Evolutionary conservation across 2,797 vertebrate genomes (phyloP).

Genomic region (Microctenopoma steveboyesi): DNA sequence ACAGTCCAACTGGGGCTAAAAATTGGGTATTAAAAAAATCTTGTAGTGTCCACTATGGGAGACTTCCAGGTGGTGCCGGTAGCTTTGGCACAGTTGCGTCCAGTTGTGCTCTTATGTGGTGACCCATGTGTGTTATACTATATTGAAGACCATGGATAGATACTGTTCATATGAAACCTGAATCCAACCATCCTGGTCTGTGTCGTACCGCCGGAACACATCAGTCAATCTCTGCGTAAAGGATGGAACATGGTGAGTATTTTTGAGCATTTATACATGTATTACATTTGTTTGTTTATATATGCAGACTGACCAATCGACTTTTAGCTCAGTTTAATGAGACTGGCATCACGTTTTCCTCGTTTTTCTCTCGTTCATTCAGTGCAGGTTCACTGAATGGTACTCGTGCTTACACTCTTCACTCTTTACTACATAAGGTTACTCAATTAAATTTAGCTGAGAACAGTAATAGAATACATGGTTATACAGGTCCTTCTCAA

Average conservation of each 20-base stretch:
- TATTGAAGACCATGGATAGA: slow-evolving; percentile 97
- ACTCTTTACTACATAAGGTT: not conserved
- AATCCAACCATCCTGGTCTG: slow-evolving; percentile 98
- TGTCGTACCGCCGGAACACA: slow-evolving; percentile 94
- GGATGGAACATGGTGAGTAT: not conserved
- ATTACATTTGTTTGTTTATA: no score
- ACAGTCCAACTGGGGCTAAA: slow-evolving; percentile 18
- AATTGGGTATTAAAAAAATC: slow-evolving; percentile 53
- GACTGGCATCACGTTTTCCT: no score
- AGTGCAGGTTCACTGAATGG: no score
- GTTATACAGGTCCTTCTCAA: not conserved
- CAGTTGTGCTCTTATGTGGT: slow-evolving; percentile 77
- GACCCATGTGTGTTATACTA: slow-evolving; percentile 85
- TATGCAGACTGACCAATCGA: no score
- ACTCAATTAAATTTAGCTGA: not conserved
- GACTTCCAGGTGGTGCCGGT: slow-evolving; percentile 63
- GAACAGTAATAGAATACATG: no score
- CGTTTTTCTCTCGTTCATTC: no score
- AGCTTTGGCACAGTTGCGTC: slow-evolving; percentile 84
- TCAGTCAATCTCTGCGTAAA: slow-evolving; percentile 92
- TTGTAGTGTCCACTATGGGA: slow-evolving; percentile 66
- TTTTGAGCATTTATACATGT: no score
- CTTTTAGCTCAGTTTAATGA: not conserved
- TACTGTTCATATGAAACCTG: slow-evolving; percentile 99
- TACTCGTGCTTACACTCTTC: no score